These are phyloP conservation scores for Smittia sp. DNA, from an alignment of 2,888 invertebrate species.

Conservation along the genomic window DNA sequence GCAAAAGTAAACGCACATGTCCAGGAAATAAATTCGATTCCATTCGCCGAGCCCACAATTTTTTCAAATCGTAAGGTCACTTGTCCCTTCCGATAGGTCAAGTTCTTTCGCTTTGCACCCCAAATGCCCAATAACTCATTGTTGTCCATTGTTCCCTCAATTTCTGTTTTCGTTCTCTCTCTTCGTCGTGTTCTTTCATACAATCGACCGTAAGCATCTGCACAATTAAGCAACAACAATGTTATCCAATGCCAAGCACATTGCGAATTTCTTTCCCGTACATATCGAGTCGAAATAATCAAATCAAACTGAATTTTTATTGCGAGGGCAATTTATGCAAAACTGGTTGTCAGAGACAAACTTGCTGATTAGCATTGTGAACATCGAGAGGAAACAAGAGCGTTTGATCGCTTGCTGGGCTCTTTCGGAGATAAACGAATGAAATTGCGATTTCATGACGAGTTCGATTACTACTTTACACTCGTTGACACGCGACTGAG, in stretches of 20 bases:
- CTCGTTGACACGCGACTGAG: conserved; percentile 34
- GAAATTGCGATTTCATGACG: conserved; percentile 4
- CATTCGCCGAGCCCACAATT: conserved; percentile 31
- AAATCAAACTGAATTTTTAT: conserved; percentile 15
- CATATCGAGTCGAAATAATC: conserved; percentile 7
- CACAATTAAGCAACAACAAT: conserved; percentile 22
- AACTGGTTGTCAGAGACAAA: background rate
- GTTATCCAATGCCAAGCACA: background rate
- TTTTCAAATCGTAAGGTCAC: conserved; percentile 11
- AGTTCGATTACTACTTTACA: background rate
- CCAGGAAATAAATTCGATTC: conserved; percentile 29
- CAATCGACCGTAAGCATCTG: conserved; percentile 20
- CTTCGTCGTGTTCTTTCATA: background rate
- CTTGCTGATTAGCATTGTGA: no score
- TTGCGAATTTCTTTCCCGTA: background rate
- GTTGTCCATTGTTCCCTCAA: conserved; percentile 28
- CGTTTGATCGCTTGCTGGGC: no score
- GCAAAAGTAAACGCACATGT: conserved; percentile 20
- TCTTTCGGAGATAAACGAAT: background rate
- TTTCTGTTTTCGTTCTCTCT: conserved; percentile 2
- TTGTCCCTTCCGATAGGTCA: conserved; percentile 39
- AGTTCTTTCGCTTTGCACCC: conserved; percentile 15
- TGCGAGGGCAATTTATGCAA: conserved; percentile 18
- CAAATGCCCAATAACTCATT: conserved; percentile 14
- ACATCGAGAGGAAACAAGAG: no score